Base-by-base conservation (phyloP, 92 coral and sea anemone species). In the Phymanthus crucifer region DNA sequence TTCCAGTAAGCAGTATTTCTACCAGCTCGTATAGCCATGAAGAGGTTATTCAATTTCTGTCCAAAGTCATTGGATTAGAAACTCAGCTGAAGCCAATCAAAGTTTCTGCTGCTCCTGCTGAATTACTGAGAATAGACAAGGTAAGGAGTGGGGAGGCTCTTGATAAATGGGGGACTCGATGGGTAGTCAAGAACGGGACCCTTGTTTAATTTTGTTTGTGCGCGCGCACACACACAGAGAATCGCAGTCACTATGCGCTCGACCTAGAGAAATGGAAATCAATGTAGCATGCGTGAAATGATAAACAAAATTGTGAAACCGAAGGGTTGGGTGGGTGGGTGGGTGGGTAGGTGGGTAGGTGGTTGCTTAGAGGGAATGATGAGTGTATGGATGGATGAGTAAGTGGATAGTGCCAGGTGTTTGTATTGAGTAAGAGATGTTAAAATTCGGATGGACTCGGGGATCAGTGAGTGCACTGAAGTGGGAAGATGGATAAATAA, bases 111-210 rank as follows among this genome's bases (percentile, higher is more conserved):
- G 98, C 94, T 71, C 95, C 92, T 9, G 73, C 90, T 57, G 95
- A 90, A 43, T 89, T 95, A 19, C 84, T 95, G 23, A 93, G 89
- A 85, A 90, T 95, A 78, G 99, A 95, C 66, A 88, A 88, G 90
- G 99, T 95, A 65, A 36, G 83, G 38, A 54, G 16, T 14, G 54
- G 35, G 83, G 38, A 54, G 16, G 3, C 13, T 29, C 10, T 35
- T 26, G 19, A 5, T 35, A 16, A 73, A 19, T 70, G 8, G 32
- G 43, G 6, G 0, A 31, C 10, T 23, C 0, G 27, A 61, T 61
- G 12, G 68, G n/a, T 61, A 29, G 33, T n/a, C n/a, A 19, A 18
- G 24, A 24, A 31, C 6, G 33, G 11, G n/a, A n/a, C n/a, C n/a
- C n/a, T n/a, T n/a, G n/a, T n/a, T n/a, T n/a, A n/a, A n/a, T n/a